Percentiles rank a stretch among this genome's conserved stretches.
phyloP scores from a whole-genome alignment of 2,797 vertebrate genomes.

The Podarcis siculus region DNA sequence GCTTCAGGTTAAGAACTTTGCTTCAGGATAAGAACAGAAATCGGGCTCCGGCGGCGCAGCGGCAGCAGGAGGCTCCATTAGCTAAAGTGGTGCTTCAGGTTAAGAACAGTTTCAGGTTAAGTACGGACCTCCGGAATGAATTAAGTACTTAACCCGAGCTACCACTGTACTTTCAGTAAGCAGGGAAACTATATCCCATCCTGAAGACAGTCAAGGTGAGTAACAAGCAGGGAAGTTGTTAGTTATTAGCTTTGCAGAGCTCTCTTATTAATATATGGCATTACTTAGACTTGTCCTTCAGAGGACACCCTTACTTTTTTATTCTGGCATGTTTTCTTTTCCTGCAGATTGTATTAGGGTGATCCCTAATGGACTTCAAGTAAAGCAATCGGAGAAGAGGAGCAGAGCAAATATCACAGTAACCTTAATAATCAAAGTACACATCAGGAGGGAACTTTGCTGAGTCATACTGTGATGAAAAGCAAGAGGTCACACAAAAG shows the following conservation, averaged over 20 bases:
- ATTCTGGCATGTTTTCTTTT: background rate
- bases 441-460: background rate
- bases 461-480: background rate
- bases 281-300: background rate
- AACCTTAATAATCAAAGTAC: slow-evolving; percentile 19
- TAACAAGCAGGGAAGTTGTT: background rate
- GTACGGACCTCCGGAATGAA: too few relatives aligned
- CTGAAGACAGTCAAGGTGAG: background rate
- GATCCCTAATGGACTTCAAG: background rate
- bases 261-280: background rate
- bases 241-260: background rate
- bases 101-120: too few relatives aligned
- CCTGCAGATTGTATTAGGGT: background rate
- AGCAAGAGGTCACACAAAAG: background rate
- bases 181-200: background rate
- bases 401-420: slow-evolving; percentile 11
- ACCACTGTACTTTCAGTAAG: background rate
- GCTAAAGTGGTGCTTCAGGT: too few relatives aligned
- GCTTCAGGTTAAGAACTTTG: too few relatives aligned
- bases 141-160: too few relatives aligned
- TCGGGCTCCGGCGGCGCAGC: too few relatives aligned
- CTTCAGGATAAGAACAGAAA: too few relatives aligned
- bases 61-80: too few relatives aligned
- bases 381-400: slow-evolving; percentile 1
- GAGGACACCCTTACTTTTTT: background rate